Conservation (phyloP, 2,888 invertebrate species). For the Crematogaster levior region DNA sequence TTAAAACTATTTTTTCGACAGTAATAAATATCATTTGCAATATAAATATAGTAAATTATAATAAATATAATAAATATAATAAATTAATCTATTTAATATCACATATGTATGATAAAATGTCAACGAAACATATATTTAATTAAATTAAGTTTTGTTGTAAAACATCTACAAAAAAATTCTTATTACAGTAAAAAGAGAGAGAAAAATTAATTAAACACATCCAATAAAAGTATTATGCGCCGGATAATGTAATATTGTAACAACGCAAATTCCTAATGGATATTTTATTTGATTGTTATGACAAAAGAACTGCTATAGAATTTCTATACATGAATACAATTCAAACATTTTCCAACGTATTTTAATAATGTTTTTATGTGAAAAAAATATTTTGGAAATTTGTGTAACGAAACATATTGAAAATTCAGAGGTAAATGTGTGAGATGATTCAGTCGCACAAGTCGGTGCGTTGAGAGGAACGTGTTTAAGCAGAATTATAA, state of each 20-base stretch:
- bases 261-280: slow-evolving; percentile 8
- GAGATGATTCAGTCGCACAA: slow-evolving; percentile 14
- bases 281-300: slow-evolving; percentile 7
- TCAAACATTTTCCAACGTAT: slow-evolving; percentile 10
- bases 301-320: neutral
- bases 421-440: neutral
- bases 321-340: neutral
- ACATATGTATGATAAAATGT: neutral
- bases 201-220: slow-evolving; percentile 23
- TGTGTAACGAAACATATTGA: neutral
- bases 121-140: slow-evolving; percentile 1
- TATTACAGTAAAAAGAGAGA: neutral
- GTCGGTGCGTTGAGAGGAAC: slow-evolving; percentile 17
- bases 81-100: neutral
- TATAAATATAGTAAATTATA: no score
- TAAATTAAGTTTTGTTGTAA: neutral
- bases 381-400: neutral
- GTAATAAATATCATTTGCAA: neutral
- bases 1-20: neutral
- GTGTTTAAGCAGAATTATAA: slow-evolving; percentile 36
- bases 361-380: neutral
- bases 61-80: no score
- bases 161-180: neutral
- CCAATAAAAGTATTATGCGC: slow-evolving; percentile 7
- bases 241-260: neutral